Conservation (phyloP, 2,113 vertebrate species). For the Clinocottus analis region DNA sequence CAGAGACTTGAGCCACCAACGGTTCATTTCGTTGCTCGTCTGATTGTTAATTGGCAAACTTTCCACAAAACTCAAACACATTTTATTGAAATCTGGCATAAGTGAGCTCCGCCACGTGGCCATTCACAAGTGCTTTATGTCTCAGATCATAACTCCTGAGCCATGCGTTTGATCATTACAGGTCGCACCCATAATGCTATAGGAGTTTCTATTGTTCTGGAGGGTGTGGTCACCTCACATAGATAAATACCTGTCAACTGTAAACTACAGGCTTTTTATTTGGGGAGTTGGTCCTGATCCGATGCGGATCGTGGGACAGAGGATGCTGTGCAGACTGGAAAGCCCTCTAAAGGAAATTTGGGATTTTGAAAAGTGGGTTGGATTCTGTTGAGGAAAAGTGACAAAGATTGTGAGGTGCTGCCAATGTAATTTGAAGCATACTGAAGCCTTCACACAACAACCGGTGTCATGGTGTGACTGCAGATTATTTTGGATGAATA, state of each 20-base stretch:
- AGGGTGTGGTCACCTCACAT: background rate
- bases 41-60: background rate
- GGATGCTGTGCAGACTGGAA: background rate
- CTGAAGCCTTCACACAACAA: background rate
- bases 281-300: background rate
- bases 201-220: background rate
- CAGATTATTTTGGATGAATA: background rate
- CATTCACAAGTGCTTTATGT: background rate
- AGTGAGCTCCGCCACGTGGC: background rate
- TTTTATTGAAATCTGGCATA: background rate
- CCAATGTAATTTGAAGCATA: background rate
- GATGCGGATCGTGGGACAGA: background rate
- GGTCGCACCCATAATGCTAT: no score
- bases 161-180: background rate
- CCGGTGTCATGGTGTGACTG: background rate
- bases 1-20: no score
- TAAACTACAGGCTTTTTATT: background rate
- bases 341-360: background rate
- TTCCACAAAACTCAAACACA: background rate
- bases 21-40: background rate
- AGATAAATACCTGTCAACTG: background rate
- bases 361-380: background rate
- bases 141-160: background rate
- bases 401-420: background rate
- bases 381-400: background rate